Evolutionary conservation across 2,888 invertebrate species (phyloP).

Genomic region (Acronicta alni): DNA sequence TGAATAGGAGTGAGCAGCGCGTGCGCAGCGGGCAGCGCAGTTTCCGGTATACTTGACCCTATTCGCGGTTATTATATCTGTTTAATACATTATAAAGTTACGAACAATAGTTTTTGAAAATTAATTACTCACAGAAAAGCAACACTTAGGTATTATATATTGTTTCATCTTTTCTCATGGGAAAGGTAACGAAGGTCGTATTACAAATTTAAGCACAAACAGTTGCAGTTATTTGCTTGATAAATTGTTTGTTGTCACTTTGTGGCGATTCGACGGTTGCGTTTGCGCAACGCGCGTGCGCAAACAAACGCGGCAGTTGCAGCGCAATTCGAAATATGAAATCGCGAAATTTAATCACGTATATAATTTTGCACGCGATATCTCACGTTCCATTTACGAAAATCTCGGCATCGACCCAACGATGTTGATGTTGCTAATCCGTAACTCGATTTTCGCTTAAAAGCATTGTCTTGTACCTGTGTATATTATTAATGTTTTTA

Average conservation of each 20-base stretch:
- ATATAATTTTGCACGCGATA: constrained; percentile 70
- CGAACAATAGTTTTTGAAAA: constrained; percentile 57
- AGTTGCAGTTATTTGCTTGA: constrained; percentile 68
- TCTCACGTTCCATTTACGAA: constrained; percentile 73
- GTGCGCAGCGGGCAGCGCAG: constrained; percentile 73
- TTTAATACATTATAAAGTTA: constrained; percentile 56
- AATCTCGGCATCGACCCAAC: constrained; percentile 59
- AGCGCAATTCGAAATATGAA: constrained; percentile 68
- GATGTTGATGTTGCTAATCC: constrained; percentile 42
- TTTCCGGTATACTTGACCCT: constrained; percentile 88
- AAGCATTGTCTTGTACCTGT: constrained; percentile 46
- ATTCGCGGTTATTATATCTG: constrained; percentile 72
- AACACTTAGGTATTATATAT: constrained; percentile 36
- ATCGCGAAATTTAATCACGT: constrained; percentile 76
- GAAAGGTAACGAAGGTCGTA: constrained; percentile 65
- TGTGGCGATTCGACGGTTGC: constrained; percentile 52
- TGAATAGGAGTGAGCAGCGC: constrained; percentile 75
- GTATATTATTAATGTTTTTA: constrained; percentile 41
- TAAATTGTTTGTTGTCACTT: constrained; percentile 72
- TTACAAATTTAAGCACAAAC: constrained; percentile 51
- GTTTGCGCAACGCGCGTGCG: constrained; percentile 66
- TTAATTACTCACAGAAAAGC: constrained; percentile 45
- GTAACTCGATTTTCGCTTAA: constrained; percentile 33
- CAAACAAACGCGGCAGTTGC: constrained; percentile 63
- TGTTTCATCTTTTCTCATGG: constrained; percentile 67